phyloP scores from a whole-genome alignment of 1,140 invertebrate genomes.

The Radopholus similis region DNA sequence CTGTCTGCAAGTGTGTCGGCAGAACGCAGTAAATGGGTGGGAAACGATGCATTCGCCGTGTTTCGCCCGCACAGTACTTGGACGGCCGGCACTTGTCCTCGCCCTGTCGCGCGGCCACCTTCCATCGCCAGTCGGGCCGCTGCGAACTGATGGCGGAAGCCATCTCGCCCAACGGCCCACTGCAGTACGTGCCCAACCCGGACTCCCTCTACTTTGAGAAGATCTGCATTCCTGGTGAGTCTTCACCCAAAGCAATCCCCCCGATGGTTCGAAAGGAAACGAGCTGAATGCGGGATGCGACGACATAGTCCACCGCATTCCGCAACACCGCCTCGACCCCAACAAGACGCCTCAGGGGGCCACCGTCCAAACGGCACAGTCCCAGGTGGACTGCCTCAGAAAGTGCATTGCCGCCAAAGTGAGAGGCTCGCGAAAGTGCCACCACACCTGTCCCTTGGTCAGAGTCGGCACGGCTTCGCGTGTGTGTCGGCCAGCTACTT shows the following conservation, averaged over 20 bases:
- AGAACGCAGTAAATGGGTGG: conserved; percentile 24
- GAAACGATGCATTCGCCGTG: background rate
- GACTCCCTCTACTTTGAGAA: conserved; percentile 43
- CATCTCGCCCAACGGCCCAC: conserved; percentile 40
- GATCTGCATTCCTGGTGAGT: conserved; percentile 36
- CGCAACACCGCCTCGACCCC: conserved; percentile 36
- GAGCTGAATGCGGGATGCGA: conserved; percentile 32
- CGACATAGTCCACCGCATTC: conserved; percentile 41
- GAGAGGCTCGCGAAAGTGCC: background rate
- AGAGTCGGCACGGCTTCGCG: conserved; percentile 36
- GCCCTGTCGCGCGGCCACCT: conserved; percentile 30
- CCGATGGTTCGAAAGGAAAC: background rate
- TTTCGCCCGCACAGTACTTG: conserved; percentile 29
- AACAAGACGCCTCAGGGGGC: conserved; percentile 23
- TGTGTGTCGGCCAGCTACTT: conserved; percentile 35
- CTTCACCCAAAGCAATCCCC: background rate
- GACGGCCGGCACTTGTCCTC: conserved; percentile 28
- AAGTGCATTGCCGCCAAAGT: conserved; percentile 31
- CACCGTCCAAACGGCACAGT: conserved; percentile 37
- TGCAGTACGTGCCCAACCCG: conserved; percentile 33
- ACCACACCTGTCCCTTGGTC: background rate
- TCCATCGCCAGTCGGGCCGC: conserved; percentile 34
- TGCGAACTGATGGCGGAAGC: conserved; percentile 31
- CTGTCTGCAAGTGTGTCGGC: conserved; percentile 39
- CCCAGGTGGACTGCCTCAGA: conserved; percentile 33